Conservation (phyloP, 1,140 invertebrate genomes). For the Diorhabda elongata region DNA sequence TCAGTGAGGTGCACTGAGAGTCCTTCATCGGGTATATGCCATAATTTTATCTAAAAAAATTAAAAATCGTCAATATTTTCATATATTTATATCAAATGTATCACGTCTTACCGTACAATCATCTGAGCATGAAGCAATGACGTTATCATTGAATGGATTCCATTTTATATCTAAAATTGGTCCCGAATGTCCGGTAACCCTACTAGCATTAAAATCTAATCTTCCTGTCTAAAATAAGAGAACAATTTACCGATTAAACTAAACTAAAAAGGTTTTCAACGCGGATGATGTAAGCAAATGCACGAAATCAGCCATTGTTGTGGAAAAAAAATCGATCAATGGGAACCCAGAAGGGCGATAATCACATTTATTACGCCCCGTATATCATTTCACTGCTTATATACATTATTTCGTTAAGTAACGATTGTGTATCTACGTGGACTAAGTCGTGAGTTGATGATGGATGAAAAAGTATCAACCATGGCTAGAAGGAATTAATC, state of each 20-base stretch:
- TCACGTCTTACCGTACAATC: slow-evolving; percentile 72
- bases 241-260: neutral
- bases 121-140: slow-evolving; percentile 92
- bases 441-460: too few species aligned
- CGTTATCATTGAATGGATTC: slow-evolving; percentile 92
- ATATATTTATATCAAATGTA: neutral
- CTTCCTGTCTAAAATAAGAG: slow-evolving; percentile 61
- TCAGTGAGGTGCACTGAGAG: slow-evolving; percentile 74
- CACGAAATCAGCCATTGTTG: too few species aligned
- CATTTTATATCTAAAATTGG: slow-evolving; percentile 83
- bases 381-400: too few species aligned
- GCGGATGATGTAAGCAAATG: too few species aligned
- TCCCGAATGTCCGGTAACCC: slow-evolving; percentile 77
- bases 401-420: too few species aligned
- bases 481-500: too few species aligned
- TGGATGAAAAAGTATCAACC: too few species aligned
- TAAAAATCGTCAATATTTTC: neutral
- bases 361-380: too few species aligned
- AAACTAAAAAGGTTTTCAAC: too few species aligned
- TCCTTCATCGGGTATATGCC: slow-evolving; percentile 90
- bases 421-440: too few species aligned
- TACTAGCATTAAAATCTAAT: slow-evolving; percentile 70
- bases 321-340: too few species aligned
- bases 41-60: slow-evolving; percentile 68
- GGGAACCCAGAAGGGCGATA: too few species aligned